A percentile compares a stretch with the other conserved stretches of the same genome.
Conservation (phyloP, 1,140 invertebrate species). For the Panagrolaimus sp. region DNA sequence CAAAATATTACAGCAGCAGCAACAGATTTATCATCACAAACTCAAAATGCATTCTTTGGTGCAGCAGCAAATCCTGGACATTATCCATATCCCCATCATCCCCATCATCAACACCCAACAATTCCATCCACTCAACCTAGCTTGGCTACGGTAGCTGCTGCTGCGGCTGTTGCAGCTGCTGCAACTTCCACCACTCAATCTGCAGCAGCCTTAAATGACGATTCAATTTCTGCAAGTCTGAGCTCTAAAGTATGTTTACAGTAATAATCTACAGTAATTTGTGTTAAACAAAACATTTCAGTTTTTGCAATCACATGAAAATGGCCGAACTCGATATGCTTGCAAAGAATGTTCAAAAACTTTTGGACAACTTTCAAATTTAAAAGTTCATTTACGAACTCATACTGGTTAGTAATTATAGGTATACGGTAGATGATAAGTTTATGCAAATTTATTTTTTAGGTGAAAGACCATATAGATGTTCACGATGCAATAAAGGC, state of each 20-base stretch:
- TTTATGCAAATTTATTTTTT: too few species aligned
- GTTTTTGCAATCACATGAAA: constrained; percentile 72
- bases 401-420: constrained; percentile 67
- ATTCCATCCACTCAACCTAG: background rate
- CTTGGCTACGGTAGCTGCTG: constrained; percentile 52
- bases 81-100: background rate
- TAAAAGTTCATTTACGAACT: constrained; percentile 93
- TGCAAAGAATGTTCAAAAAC: constrained; percentile 97
- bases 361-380: constrained; percentile 94
- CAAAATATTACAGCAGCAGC: too few species aligned
- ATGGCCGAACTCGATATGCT: constrained; percentile 97
- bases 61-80: background rate
- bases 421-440: too few species aligned
- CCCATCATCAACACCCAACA: background rate
- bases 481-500: constrained; percentile 87
- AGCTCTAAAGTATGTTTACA: too few species aligned
- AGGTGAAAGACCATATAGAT: constrained; percentile 86
- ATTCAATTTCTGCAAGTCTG: too few species aligned
- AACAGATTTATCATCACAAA: too few species aligned
- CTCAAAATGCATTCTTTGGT: too few species aligned
- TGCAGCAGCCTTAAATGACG: background rate
- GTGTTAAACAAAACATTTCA: too few species aligned
- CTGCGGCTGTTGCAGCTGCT: constrained; percentile 25
- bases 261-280: too few species aligned
- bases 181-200: background rate